Evolutionary conservation across 1,140 invertebrate species (phyloP).

Genomic region (Calliphora vicina): DNA sequence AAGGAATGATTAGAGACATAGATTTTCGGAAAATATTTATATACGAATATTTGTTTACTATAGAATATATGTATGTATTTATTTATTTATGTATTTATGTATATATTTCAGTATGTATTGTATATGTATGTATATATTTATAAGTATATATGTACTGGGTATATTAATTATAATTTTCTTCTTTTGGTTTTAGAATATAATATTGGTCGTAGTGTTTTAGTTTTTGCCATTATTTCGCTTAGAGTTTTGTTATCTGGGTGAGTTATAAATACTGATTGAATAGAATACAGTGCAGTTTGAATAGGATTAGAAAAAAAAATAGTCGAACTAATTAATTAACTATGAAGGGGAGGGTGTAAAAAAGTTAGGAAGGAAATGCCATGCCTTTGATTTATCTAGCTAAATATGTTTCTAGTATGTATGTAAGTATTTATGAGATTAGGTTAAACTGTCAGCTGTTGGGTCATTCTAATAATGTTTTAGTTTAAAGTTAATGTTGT

Average conservation of each 20-base stretch:
- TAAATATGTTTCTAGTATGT: neutral
- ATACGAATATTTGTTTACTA: neutral
- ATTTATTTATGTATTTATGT: constrained; percentile 19
- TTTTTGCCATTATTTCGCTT: neutral
- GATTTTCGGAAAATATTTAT: constrained; percentile 25
- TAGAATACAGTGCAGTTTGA: neutral
- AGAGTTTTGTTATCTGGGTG: neutral
- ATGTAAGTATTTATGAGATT: neutral
- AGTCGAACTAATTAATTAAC: neutral
- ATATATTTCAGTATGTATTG: constrained; percentile 18
- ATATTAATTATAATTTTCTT: constrained; percentile 2
- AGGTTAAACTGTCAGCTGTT: neutral
- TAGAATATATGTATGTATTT: neutral
- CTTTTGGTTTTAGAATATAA: constrained; percentile 33
- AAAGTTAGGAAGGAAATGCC: neutral
- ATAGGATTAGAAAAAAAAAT: neutral
- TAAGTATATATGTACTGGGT: constrained; percentile 7
- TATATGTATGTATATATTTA: constrained; percentile 12
- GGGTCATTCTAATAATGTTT: neutral
- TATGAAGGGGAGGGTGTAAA: neutral
- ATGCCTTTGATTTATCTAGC: neutral
- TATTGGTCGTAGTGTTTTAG: constrained; percentile 28
- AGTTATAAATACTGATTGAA: too few species aligned
- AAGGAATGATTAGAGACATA: constrained; percentile 11
- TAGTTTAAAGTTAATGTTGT: neutral